Evolutionary conservation across 2,888 invertebrate species (phyloP), one percentile per base, ranked within the genome.

Genomic region (Lucinisca nassula): DNA sequence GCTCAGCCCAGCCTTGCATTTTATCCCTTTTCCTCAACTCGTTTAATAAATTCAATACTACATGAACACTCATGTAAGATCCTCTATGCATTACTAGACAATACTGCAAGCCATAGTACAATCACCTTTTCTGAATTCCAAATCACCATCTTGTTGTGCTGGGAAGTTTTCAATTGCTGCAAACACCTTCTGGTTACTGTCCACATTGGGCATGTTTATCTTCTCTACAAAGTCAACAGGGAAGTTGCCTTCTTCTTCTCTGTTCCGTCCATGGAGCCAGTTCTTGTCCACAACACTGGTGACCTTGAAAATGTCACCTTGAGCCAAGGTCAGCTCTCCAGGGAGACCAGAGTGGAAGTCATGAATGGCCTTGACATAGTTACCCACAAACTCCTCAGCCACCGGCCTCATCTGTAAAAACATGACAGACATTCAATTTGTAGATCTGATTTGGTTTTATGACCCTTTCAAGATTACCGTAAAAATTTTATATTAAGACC

Each of bases 121-220:
- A n/a, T 32, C 72, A 96, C 96, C 96, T 95, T 93, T 95, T 37
- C 84, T 85, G 27, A 96, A 94, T 14, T 92, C 93, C 58, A 96
- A 90, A 87, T 96, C 95, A 0, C 95, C 95, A 85, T 88, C 87
- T 85, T 94, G 94, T 58, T 92, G 93, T 38, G 94, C 93, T 10
- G 90, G 91, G 79, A 96, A 96, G 55, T 94, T 93, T 79, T 94
- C 93, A 24, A 90, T 88, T 6, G 95, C 95, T 61, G 92, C 93
- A 90, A 95, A 96, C 21, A 95, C 73, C 70, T 93, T 93, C 89
- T 95, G 94, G 6, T 93, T 94, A 24, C 87, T 90, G 4, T 86
- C 85, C 1, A 92, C 85, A 1, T 89, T 84, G 17, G 95, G 95
- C 8, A 96, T 58, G 0, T 55, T 70, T 0, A 96, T 72, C 17